phyloP scores from a whole-genome alignment of 2,797 vertebrate species.

The Geotrypetes seraphini region DNA sequence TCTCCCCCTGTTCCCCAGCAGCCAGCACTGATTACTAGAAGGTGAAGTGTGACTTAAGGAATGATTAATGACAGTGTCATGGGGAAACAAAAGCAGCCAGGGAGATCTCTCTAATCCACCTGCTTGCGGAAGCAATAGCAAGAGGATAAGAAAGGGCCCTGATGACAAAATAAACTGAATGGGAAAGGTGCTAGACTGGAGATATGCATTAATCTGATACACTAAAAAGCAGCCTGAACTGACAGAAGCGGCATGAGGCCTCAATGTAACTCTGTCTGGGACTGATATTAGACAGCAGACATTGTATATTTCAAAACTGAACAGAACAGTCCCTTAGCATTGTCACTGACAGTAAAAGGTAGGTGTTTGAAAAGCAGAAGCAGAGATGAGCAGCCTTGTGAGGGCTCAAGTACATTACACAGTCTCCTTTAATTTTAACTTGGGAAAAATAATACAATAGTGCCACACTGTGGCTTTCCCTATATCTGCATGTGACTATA shows the following conservation, averaged over 20 bases:
- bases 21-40: constrained; percentile 98
- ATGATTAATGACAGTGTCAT: constrained; percentile 99
- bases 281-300: constrained; percentile 91
- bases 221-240: constrained; percentile 59
- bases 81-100: constrained; percentile 92
- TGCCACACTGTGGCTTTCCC: too few relatives aligned
- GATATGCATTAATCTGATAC: constrained; percentile 70
- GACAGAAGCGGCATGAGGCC: constrained; percentile 68
- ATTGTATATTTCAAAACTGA: constrained; percentile 90
- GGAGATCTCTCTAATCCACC: constrained; percentile 98
- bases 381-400: constrained; percentile 66
- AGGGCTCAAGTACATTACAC: constrained; percentile 68
- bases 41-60: constrained; percentile 95
- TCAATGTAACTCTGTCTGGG: constrained; percentile 67
- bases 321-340: constrained; percentile 89
- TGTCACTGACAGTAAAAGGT: constrained; percentile 95
- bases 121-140: constrained; percentile 86
- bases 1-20: constrained; percentile 90
- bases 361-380: constrained; percentile 83
- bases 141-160: constrained; percentile 78
- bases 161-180: constrained; percentile 79
- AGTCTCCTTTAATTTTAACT: constrained; percentile 44
- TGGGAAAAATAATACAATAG: too few relatives aligned
- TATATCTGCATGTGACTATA: too few relatives aligned
- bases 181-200: constrained; percentile 68